Evolutionary conservation across 1,140 invertebrate genomes (phyloP).

Genomic region (Eriocheir sinensis): DNA sequence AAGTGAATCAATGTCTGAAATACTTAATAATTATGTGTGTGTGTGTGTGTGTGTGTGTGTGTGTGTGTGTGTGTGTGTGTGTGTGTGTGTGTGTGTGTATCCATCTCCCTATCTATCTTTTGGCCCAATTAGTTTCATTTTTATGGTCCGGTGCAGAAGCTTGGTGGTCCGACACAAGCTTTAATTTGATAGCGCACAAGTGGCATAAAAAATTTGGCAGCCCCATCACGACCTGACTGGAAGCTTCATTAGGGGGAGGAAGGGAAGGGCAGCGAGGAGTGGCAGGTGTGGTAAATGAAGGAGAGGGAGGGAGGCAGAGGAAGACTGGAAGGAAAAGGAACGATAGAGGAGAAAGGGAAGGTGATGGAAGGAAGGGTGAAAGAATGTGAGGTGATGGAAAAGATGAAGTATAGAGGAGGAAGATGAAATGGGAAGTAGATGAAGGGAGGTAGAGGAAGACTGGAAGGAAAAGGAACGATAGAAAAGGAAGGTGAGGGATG

Average conservation of each 20-base stretch:
- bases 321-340: background rate
- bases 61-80: slow-evolving; percentile 27
- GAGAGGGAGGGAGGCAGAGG: background rate
- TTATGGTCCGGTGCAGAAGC: background rate
- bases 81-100: background rate
- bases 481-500: too few relatives aligned
- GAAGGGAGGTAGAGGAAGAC: too few relatives aligned
- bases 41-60: slow-evolving; percentile 41
- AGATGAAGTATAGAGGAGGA: too few relatives aligned
- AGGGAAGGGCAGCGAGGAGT: too few relatives aligned
- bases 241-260: background rate
- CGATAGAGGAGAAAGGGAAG: too few relatives aligned
- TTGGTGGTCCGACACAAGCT: slow-evolving; percentile 28
- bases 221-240: background rate
- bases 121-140: slow-evolving; percentile 39
- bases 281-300: too few relatives aligned
- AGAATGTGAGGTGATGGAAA: too few relatives aligned
- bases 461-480: too few relatives aligned
- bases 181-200: slow-evolving; percentile 28
- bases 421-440: too few relatives aligned
- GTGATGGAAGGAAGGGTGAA: too few relatives aligned
- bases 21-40: too few relatives aligned
- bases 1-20: background rate
- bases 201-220: slow-evolving; percentile 2
- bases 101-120: background rate